These are phyloP conservation scores for Sylvietta virens DNA, from an alignment of 2,113 vertebrate genomes.

Conservation along the genomic window DNA sequence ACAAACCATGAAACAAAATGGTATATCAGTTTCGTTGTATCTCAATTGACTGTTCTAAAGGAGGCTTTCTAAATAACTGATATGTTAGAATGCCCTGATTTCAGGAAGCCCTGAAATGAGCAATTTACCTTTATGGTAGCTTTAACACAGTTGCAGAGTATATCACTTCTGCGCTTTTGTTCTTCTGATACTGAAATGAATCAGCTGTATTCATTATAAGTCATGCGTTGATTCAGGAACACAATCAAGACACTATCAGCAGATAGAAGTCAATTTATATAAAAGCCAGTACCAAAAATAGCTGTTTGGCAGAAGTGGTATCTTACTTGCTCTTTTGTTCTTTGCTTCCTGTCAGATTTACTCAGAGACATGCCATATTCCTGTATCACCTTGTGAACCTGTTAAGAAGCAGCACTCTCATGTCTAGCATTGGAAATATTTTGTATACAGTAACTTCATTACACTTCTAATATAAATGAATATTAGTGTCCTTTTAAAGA, in stretches of 20 bases:
- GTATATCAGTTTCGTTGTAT: background rate
- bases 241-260: background rate
- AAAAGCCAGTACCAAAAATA: slow-evolving; percentile 17
- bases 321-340: background rate
- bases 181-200: background rate
- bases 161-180: background rate
- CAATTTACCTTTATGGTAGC: background rate
- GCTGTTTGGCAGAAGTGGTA: background rate
- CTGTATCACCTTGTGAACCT: background rate
- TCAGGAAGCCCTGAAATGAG: background rate
- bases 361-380: background rate
- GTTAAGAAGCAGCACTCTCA: background rate
- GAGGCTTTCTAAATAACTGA: background rate
- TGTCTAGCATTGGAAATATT: background rate
- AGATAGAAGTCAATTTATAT: background rate
- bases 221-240: background rate
- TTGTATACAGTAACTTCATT: background rate
- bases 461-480: background rate
- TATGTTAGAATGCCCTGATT: background rate
- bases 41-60: background rate
- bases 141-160: background rate
- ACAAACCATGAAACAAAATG: background rate
- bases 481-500: background rate
- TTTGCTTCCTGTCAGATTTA: background rate
- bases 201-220: background rate